These are phyloP conservation scores for Ianthella basta DNA, from an alignment of 37 sponge, comb jelly and placozoan genomes.

Conservation along the genomic window DNA sequence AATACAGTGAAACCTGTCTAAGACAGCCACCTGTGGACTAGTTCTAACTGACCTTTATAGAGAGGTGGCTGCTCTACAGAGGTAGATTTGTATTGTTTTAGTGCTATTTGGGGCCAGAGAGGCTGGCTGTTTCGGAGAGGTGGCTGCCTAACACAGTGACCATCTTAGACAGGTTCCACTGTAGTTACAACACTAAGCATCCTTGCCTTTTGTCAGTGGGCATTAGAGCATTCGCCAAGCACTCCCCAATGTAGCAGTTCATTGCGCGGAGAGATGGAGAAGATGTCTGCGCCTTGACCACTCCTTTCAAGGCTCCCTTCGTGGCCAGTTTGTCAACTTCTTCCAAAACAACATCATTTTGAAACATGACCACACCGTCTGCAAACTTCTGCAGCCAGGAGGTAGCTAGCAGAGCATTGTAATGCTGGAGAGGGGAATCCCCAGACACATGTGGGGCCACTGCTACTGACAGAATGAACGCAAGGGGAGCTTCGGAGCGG, in stretches of 20 bases:
- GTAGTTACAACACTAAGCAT: too few relatives aligned
- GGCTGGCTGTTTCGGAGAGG: too few relatives aligned
- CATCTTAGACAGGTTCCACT: too few relatives aligned
- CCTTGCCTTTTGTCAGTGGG: slow-evolving; percentile 20
- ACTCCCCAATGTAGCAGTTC: slow-evolving; percentile 40
- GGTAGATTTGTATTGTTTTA: too few relatives aligned
- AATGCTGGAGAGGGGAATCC: slow-evolving; percentile 91
- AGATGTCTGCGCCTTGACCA: not conserved
- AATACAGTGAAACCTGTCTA: too few relatives aligned
- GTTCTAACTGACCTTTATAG: too few relatives aligned
- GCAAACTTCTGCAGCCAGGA: slow-evolving; percentile 57
- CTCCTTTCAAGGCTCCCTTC: not conserved
- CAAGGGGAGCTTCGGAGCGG: slow-evolving; percentile 63
- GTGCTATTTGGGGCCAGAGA: too few relatives aligned
- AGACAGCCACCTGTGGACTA: too few relatives aligned
- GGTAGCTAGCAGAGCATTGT: slow-evolving; percentile 80
- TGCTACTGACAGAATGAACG: slow-evolving; percentile 58
- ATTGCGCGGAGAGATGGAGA: slow-evolving; percentile 48
- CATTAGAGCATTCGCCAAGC: slow-evolving; percentile 42
- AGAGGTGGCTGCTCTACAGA: too few relatives aligned
- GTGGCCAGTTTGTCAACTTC: slow-evolving; percentile 4
- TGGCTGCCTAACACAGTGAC: too few relatives aligned
- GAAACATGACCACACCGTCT: slow-evolving; percentile 75
- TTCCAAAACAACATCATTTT: slow-evolving; percentile 71
- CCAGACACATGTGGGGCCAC: slow-evolving; percentile 81